phyloP scores from a whole-genome alignment of 2,113 vertebrate species.

The Cyanistes caeruleus region DNA sequence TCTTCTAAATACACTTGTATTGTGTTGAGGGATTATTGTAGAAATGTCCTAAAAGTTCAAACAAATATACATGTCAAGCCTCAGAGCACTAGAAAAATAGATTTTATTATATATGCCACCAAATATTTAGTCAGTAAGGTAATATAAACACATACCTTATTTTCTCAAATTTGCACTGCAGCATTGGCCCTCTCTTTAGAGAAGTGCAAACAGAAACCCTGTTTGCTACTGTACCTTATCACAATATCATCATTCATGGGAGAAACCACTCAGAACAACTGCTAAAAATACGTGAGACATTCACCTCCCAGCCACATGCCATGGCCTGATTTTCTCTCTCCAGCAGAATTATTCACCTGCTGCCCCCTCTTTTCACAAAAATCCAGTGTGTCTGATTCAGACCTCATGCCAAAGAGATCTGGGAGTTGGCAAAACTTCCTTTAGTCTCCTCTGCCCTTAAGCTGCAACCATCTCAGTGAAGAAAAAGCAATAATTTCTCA shows the following conservation, averaged over 20 bases:
- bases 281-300: not conserved
- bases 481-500: not conserved
- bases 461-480: not conserved
- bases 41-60: constrained; percentile 62
- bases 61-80: constrained; percentile 57
- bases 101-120: constrained; percentile 53
- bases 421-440: not conserved
- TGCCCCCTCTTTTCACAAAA: not conserved
- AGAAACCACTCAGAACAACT: constrained; percentile 7
- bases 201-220: constrained; percentile 61
- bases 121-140: constrained; percentile 67
- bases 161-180: constrained; percentile 28
- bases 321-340: not conserved
- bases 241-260: not conserved
- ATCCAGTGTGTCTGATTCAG: not conserved
- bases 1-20: constrained; percentile 5
- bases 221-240: constrained; percentile 24
- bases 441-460: not conserved
- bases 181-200: not conserved
- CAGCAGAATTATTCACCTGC: not conserved
- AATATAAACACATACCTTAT: constrained; percentile 30
- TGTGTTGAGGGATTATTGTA: constrained; percentile 51
- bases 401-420: not conserved
- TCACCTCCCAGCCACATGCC: not conserved
- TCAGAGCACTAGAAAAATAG: constrained; percentile 46